Evolutionary conservation across 2,797 vertebrate species (phyloP), one percentile per base, ranked within the genome.

Genomic region (Kryptolebias ocellatus): DNA sequence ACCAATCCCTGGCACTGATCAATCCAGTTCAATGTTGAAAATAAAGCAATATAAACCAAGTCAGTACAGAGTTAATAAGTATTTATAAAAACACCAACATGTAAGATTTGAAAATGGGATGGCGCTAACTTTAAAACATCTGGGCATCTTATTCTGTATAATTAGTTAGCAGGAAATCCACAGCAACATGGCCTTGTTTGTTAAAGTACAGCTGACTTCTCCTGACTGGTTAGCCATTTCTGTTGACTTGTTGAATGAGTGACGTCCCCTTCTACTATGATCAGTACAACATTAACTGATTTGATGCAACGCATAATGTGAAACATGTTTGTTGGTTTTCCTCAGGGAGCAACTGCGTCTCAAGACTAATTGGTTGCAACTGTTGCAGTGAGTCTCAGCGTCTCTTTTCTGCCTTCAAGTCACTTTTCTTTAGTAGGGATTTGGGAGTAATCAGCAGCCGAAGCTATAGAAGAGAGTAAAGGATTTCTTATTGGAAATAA

Each of bases 291-390:
- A 55, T 80, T 74, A 18, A 69, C 64, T 60, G 56, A 74, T 53
- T 65, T 70, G 69, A 79, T 68, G 69, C 56, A 52, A 65, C 63
- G 64, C 56, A 82, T 79, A 76, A 78, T 72, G 71, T 73, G 74
- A 62, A 72, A 70, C 71, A 53, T 66, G 66, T 66, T 69, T 64
- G 64, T 24, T 72, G 61, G 47, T 56, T 75, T 64, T 78, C 60
- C 57, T 17, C 44, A 8, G 64, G 71, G 62, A 80, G 50, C 65
- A n/a, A 62, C 70, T n/a, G 64, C 72, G 75, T 28, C 55, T 70
- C 71, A 24, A 60, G 59, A 54, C 60, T 84, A 86, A 88, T 87
- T 86, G 73, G 78, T 72, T 68, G 50, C 64, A 57, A 80, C 76
- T 82, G 81, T 79, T 79, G n/a, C 28, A 75, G 47, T 9, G n/a